A percentile compares a stretch with the other conserved stretches of the same genome.
Conservation (phyloP, 2,888 invertebrate genomes). For the Diarsia dahlii region DNA sequence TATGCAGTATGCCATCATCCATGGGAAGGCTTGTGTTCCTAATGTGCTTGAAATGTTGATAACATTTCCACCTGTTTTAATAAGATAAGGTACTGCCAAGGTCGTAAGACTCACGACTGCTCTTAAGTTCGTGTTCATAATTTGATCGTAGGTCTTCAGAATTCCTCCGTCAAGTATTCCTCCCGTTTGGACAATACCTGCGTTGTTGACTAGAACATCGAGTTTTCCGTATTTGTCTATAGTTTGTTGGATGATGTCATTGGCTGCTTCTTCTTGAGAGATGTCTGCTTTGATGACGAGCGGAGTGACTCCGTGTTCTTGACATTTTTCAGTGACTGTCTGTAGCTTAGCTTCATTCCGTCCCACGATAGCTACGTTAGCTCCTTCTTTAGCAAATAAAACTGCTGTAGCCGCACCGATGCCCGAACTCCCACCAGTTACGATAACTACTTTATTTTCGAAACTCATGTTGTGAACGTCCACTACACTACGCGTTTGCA, state of each 20-base stretch:
- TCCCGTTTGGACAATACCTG: slow-evolving; percentile 47
- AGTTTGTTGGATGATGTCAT: slow-evolving; percentile 63
- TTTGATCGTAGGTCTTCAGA: slow-evolving; percentile 55
- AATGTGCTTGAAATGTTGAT: slow-evolving; percentile 59
- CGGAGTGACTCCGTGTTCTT: slow-evolving; percentile 34
- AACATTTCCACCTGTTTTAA: slow-evolving; percentile 67
- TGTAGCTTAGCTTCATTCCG: slow-evolving; percentile 71
- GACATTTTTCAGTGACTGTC: slow-evolving; percentile 51
- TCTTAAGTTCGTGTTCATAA: slow-evolving; percentile 63
- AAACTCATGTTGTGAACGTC: slow-evolving; percentile 59
- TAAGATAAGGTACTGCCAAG: slow-evolving; percentile 57
- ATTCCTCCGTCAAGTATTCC: slow-evolving; percentile 45
- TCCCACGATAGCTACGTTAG: slow-evolving; percentile 72
- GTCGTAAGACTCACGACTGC: slow-evolving; percentile 55
- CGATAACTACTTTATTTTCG: slow-evolving; percentile 71
- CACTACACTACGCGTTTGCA: background rate
- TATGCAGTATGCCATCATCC: slow-evolving; percentile 32
- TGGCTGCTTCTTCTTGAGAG: slow-evolving; percentile 52
- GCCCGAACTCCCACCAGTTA: slow-evolving; percentile 78
- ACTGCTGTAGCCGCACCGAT: slow-evolving; percentile 77
- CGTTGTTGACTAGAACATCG: slow-evolving; percentile 69
- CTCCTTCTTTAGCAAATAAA: slow-evolving; percentile 73
- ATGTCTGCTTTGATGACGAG: slow-evolving; percentile 63
- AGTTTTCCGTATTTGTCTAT: slow-evolving; percentile 65
- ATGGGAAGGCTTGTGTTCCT: background rate